Conservation (phyloP, 1,140 invertebrate genomes). For the Neoseiulus cucumeris region DNA sequence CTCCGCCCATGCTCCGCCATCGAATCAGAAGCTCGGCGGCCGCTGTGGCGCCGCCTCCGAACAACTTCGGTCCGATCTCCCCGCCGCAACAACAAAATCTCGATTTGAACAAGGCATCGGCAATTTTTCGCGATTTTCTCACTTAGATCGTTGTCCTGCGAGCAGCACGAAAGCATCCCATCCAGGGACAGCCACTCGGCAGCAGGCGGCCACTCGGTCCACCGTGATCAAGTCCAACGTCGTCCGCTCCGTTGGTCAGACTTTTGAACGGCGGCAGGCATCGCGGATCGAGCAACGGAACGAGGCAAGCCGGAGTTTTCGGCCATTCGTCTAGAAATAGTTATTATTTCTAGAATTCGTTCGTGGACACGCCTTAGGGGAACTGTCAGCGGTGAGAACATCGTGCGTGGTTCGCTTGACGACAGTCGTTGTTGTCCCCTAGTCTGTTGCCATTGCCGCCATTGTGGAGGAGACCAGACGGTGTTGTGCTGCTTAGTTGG, state of each 20-base stretch:
- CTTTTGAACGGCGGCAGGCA: not conserved
- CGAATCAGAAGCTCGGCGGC: not conserved
- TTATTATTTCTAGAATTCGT: too few relatives aligned
- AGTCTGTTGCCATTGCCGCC: too few relatives aligned
- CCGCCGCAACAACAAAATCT: constrained; percentile 6
- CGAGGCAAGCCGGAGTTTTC: not conserved
- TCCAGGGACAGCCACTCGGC: not conserved
- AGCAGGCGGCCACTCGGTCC: not conserved
- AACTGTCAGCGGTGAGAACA: too few relatives aligned
- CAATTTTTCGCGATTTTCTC: constrained; percentile 12
- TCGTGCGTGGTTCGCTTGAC: too few relatives aligned
- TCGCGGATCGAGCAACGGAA: not conserved
- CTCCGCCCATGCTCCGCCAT: too few relatives aligned
- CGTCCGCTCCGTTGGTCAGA: not conserved
- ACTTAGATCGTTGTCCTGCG: not conserved
- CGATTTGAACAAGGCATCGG: constrained; percentile 11
- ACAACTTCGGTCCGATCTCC: not conserved
- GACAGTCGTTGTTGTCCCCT: too few relatives aligned
- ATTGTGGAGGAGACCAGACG: too few relatives aligned
- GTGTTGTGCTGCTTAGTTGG: too few relatives aligned
- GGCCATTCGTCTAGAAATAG: not conserved
- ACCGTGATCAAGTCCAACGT: not conserved
- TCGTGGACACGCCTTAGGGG: too few relatives aligned
- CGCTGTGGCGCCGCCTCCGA: not conserved
- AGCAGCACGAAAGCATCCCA: too few relatives aligned